Conservation (phyloP, 2,797 vertebrate genomes). For the Acrocephalus scirpaceus region DNA sequence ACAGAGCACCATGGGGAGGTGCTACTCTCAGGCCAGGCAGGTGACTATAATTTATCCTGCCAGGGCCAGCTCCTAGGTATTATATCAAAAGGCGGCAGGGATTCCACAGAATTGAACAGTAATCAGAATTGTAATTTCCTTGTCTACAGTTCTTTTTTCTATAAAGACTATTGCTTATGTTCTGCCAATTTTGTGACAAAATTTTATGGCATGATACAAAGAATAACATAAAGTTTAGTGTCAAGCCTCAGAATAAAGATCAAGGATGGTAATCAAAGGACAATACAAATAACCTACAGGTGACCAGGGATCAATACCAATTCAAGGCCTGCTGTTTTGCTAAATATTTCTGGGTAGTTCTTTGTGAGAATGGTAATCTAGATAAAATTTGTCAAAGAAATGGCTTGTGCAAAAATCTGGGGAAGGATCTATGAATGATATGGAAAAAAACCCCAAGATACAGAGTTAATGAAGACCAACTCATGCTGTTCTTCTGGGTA, state of each 20-base stretch:
- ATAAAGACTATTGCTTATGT: not conserved
- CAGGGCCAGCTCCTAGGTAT: too few species aligned
- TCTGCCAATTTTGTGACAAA: not conserved
- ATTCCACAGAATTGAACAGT: not conserved
- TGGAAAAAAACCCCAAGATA: fast-evolving
- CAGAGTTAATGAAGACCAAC: not conserved
- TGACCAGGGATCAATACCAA: not conserved
- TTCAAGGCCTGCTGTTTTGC: not conserved
- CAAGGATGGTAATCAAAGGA: not conserved
- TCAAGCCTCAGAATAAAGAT: not conserved
- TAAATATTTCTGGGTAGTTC: not conserved
- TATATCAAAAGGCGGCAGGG: too few species aligned
- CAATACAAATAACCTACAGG: not conserved
- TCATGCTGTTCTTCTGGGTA: not conserved
- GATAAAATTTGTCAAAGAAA: not conserved
- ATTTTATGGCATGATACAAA: not conserved
- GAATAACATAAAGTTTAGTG: not conserved
- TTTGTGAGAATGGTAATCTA: not conserved
- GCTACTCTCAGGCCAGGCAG: too few species aligned
- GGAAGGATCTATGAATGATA: not conserved
- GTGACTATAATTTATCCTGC: too few species aligned
- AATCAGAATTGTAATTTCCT: not conserved
- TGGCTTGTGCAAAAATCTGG: not conserved
- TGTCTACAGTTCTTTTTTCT: not conserved
- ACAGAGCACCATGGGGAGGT: too few species aligned